Evolutionary conservation across 1,140 invertebrate species (phyloP).

Genomic region (Mylabris phalerata): DNA sequence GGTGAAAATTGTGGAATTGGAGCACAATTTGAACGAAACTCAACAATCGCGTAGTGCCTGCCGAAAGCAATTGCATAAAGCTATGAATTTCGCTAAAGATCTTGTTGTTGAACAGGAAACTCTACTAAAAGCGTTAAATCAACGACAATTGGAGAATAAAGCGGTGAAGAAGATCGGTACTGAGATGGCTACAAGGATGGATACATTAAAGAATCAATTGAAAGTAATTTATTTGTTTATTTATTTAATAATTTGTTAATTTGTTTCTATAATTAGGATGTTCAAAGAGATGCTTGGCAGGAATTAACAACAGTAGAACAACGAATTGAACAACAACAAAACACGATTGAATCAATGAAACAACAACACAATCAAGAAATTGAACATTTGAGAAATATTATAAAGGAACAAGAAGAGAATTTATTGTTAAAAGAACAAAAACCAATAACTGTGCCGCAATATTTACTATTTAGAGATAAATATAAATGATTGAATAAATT

Average conservation of each 20-base stretch:
- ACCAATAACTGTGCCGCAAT: conserved; percentile 25
- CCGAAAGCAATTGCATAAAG: conserved; percentile 50
- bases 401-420: conserved; percentile 50
- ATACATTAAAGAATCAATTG: conserved; percentile 46
- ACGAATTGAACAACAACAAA: conserved; percentile 47
- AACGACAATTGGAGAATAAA: conserved; percentile 47
- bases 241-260: not conserved
- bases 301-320: conserved; percentile 48
- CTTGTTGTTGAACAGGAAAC: conserved; percentile 51
- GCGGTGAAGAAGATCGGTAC: conserved; percentile 46
- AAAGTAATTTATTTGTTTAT: conserved; percentile 39
- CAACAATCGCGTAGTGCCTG: conserved; percentile 49
- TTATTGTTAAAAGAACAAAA: conserved; percentile 26
- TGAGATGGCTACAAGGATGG: conserved; percentile 47
- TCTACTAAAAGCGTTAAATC: conserved; percentile 42
- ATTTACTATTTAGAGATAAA: conserved; percentile 36
- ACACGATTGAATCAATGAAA: conserved; percentile 45
- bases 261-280: conserved; percentile 40
- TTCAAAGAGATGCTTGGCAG: conserved; percentile 48
- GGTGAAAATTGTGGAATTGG: conserved; percentile 44
- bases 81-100: conserved; percentile 49
- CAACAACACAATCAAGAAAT: conserved; percentile 46
- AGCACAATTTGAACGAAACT: conserved; percentile 43
- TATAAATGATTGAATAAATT: conserved; percentile 17
- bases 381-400: conserved; percentile 43